A percentile compares a stretch with the other conserved stretches of the same genome.
These are phyloP conservation scores for Hyperopisus bebe DNA, from an alignment of 2,113 vertebrate genomes.

Conservation along the genomic window DNA sequence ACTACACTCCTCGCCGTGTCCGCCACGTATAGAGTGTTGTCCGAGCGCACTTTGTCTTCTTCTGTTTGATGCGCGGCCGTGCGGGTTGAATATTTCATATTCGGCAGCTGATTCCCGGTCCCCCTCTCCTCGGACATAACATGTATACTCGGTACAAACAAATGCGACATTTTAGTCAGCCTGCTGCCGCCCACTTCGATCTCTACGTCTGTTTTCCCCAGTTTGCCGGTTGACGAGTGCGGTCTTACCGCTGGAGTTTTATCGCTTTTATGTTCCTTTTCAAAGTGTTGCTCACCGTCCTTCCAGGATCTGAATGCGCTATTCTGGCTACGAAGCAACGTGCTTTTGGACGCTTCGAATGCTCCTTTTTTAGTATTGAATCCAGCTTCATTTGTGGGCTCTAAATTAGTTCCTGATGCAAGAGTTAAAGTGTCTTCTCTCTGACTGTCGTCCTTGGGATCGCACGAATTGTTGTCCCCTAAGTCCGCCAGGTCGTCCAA, in stretches of 20 bases:
- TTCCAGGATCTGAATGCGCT: constrained; percentile 93
- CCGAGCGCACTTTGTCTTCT: constrained; percentile 28
- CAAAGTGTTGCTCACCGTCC: constrained; percentile 76
- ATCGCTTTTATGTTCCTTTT: constrained; percentile 58
- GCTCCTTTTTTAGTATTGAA: constrained; percentile 74
- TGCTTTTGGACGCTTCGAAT: constrained; percentile 73
- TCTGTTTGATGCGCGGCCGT: constrained; percentile 21
- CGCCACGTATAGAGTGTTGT: constrained; percentile 39
- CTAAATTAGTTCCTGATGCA: constrained; percentile 45
- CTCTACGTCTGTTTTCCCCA: constrained; percentile 22
- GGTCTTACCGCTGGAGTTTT: constrained; percentile 38
- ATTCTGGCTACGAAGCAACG: constrained; percentile 83
- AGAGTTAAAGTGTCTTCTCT: constrained; percentile 37
- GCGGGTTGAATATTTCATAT: constrained; percentile 22
- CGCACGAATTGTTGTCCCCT: constrained; percentile 57
- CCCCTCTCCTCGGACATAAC: constrained; percentile 60
- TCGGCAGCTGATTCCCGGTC: constrained; percentile 37
- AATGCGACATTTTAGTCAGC: constrained; percentile 82
- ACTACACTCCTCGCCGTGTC: constrained; percentile 36
- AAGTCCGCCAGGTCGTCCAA: constrained; percentile 53
- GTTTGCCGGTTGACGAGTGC: constrained; percentile 24
- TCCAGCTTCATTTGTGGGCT: constrained; percentile 52
- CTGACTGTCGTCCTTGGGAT: constrained; percentile 59
- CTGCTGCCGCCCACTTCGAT: constrained; percentile 46
- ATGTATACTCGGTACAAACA: constrained; percentile 89